Evolutionary conservation across 2,113 vertebrate genomes (phyloP).

Genomic region (Rhinoderma darwinii): DNA sequence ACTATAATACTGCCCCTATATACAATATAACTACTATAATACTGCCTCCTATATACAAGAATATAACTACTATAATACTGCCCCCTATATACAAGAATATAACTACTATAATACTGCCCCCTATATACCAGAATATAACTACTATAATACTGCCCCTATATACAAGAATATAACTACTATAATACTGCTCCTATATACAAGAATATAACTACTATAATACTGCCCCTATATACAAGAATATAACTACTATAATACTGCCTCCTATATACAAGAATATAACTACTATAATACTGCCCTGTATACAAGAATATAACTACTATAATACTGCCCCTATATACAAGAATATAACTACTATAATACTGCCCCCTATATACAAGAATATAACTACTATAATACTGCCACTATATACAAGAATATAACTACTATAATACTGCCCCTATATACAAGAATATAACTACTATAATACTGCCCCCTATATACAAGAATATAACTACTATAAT

Average conservation of each 20-base stretch:
- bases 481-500: too few species aligned
- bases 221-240: background rate
- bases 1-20: background rate
- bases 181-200: background rate
- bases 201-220: slow-evolving; percentile 4
- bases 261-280: slow-evolving; percentile 15
- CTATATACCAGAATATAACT: background rate
- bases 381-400: background rate
- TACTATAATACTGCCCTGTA: slow-evolving; percentile 9
- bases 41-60: background rate
- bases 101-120: background rate
- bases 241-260: slow-evolving; percentile 8
- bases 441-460: background rate
- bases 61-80: background rate
- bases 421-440: background rate
- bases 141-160: too few species aligned
- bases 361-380: background rate
- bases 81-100: background rate
- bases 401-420: background rate
- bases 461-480: background rate
- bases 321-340: background rate
- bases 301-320: slow-evolving; percentile 20
- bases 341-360: slow-evolving; percentile 7
- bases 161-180: background rate
- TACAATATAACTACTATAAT: slow-evolving; percentile 16